Conservation (phyloP, 2,888 invertebrate genomes). For the Volucella inanis region DNA sequence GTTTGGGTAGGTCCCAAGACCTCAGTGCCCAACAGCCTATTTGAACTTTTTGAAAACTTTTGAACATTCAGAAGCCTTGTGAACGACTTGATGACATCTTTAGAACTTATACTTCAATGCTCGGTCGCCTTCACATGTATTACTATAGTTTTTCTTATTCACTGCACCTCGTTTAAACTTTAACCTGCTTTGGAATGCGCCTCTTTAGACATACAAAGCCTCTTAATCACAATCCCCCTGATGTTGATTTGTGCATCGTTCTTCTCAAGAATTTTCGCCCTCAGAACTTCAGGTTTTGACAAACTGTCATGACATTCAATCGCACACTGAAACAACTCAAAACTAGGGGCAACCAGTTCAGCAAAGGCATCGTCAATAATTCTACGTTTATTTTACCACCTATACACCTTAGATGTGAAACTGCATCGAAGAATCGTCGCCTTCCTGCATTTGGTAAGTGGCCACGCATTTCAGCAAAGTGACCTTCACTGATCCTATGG, state of each 20-base stretch:
- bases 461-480: conserved; percentile 9
- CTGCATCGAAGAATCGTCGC: conserved; percentile 31
- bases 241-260: background rate
- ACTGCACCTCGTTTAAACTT: conserved; percentile 9
- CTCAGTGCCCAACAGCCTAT: no score
- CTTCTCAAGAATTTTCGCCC: conserved; percentile 1
- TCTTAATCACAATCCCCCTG: background rate
- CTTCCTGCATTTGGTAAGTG: no score
- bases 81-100: conserved; percentile 25
- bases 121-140: conserved; percentile 9
- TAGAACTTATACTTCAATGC: conserved; percentile 39
- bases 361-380: conserved; percentile 33
- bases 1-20: no score
- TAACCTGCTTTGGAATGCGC: background rate
- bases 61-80: conserved; percentile 24
- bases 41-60: background rate
- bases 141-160: conserved; percentile 2
- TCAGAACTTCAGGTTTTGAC: conserved; percentile 22
- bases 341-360: conserved; percentile 49
- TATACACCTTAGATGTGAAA: conserved; percentile 33
- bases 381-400: conserved; percentile 33
- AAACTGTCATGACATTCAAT: conserved; percentile 33
- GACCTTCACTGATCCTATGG: conserved; percentile 27
- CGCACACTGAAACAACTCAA: conserved; percentile 33
- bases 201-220: conserved; percentile 6